Evolutionary conservation across 2,888 invertebrate species (phyloP).

Genomic region (Ophion ellenae): DNA sequence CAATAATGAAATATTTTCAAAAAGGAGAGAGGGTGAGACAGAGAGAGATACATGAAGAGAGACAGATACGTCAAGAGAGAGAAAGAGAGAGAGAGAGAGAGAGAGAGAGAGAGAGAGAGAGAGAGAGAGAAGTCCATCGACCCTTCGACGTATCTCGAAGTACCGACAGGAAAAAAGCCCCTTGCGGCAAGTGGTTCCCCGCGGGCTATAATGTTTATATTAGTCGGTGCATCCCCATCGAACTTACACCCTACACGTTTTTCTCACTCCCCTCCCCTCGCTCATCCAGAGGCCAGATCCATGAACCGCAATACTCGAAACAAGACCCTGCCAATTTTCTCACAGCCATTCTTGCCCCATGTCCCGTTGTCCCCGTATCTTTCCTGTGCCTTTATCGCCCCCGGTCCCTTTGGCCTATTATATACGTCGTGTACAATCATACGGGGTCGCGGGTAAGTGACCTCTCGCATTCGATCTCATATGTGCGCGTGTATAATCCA

Average conservation of each 20-base stretch:
- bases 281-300: slow-evolving; percentile 31
- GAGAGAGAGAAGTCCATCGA: slow-evolving; percentile 56
- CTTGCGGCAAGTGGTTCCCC: slow-evolving; percentile 73
- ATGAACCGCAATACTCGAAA: slow-evolving; percentile 62
- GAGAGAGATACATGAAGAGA: background rate
- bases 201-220: slow-evolving; percentile 81
- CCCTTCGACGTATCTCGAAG: slow-evolving; percentile 18
- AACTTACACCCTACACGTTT: slow-evolving; percentile 29
- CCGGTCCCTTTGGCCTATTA: slow-evolving; percentile 13
- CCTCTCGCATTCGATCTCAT: slow-evolving; percentile 67
- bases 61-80: background rate
- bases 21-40: no score
- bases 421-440: slow-evolving; percentile 72
- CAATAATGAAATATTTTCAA: no score
- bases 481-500: slow-evolving; percentile 40
- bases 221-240: slow-evolving; percentile 75
- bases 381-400: slow-evolving; percentile 19
- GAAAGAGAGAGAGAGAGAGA: background rate
- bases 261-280: slow-evolving; percentile 36
- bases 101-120: background rate
- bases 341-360: slow-evolving; percentile 62
- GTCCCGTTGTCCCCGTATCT: slow-evolving; percentile 10
- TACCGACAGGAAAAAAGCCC: slow-evolving; percentile 70
- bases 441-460: slow-evolving; percentile 77
- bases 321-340: slow-evolving; percentile 77